These are phyloP conservation scores for Gobiocypris rarus DNA, from an alignment of 2,113 vertebrate genomes.

Conservation along the genomic window DNA sequence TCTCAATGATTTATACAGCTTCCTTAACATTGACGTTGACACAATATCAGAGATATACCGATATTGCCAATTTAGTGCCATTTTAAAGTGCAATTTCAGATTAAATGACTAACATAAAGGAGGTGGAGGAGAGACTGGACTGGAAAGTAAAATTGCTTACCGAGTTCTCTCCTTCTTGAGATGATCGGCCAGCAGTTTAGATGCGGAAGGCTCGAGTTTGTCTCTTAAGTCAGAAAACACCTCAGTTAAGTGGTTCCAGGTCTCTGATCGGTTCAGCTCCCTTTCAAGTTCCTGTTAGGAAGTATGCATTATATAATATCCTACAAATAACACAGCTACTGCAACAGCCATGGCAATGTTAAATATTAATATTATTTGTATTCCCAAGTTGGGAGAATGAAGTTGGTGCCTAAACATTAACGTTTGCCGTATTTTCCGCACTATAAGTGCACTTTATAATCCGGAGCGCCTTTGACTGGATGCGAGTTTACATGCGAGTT, in stretches of 20 bases:
- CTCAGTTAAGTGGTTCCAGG: slow-evolving; percentile 73
- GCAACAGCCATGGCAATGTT: not conserved
- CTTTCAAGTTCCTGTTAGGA: slow-evolving; percentile 79
- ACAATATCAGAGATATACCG: not conserved
- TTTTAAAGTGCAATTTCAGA: not conserved
- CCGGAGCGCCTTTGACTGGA: no score
- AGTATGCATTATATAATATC: not conserved
- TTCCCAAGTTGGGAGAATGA: not conserved
- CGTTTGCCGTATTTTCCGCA: no score
- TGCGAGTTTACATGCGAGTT: no score
- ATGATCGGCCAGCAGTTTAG: slow-evolving; percentile 73
- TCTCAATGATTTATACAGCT: not conserved
- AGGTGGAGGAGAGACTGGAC: not conserved
- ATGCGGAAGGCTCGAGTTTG: slow-evolving; percentile 69
- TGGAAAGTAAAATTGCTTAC: slow-evolving; percentile 54
- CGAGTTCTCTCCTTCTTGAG: slow-evolving; percentile 68
- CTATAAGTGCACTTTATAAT: no score
- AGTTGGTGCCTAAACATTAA: not conserved
- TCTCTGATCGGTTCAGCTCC: slow-evolving; percentile 70
- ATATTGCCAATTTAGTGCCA: not conserved
- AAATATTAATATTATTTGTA: not conserved
- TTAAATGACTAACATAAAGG: not conserved
- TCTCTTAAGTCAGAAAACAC: slow-evolving; percentile 71
- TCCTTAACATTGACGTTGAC: not conserved
- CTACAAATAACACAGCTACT: not conserved